These are phyloP conservation scores for Ganaspis brasiliensis DNA, from an alignment of 2,888 invertebrate species.

Conservation along the genomic window DNA sequence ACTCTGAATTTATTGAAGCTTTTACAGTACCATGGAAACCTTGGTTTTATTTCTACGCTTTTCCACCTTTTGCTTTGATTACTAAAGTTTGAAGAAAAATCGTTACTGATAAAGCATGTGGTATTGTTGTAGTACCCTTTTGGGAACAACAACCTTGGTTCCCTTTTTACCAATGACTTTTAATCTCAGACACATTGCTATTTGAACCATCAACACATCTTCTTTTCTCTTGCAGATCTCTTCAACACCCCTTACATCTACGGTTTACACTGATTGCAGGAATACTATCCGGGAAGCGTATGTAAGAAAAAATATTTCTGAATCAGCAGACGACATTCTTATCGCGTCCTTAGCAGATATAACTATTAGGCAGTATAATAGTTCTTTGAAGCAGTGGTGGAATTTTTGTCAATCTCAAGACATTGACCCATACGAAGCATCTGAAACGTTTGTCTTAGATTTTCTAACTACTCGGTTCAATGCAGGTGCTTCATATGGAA, in stretches of 20 bases:
- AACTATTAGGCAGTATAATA: constrained; percentile 42
- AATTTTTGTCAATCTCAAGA: neutral
- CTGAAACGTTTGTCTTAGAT: constrained; percentile 11
- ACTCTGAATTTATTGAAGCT: constrained; percentile 24
- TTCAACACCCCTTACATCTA: constrained; percentile 29
- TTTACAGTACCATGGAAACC: constrained; percentile 24
- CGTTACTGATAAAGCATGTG: neutral
- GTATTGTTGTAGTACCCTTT: constrained; percentile 12
- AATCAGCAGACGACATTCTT: neutral
- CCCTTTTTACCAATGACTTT: neutral
- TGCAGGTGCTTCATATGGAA: constrained; percentile 41
- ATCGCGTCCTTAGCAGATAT: constrained; percentile 26
- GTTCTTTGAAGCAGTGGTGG: constrained; percentile 38
- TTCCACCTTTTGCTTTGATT: too few relatives aligned
- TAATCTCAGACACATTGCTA: constrained; percentile 5
- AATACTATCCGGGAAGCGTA: constrained; percentile 44
- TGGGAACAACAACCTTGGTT: neutral
- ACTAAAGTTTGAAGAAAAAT: constrained; percentile 30
- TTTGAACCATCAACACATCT: constrained; percentile 35
- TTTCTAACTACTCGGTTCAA: constrained; percentile 45
- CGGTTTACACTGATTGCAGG: constrained; percentile 43
- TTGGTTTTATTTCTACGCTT: constrained; percentile 38
- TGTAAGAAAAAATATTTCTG: neutral
- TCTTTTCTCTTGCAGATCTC: constrained; percentile 46
- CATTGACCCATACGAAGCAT: constrained; percentile 33